Evolutionary conservation across 1,140 invertebrate genomes (phyloP).

Genomic region (Drosophila funebris): DNA sequence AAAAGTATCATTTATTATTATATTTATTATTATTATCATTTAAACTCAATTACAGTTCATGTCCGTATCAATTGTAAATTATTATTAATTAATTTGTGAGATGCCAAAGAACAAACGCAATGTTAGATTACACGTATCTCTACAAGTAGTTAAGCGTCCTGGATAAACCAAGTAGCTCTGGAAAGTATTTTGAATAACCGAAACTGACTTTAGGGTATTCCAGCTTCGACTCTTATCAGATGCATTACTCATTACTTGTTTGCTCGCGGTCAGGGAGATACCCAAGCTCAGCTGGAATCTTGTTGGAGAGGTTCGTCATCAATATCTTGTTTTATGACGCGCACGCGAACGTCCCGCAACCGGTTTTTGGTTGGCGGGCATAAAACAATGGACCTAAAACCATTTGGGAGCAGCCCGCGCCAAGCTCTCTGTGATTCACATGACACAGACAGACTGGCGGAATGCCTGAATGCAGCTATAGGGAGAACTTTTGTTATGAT

Average conservation of each 20-base stretch:
- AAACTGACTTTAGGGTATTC: constrained; percentile 19
- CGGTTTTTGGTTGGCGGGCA: constrained; percentile 42
- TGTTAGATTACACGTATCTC: too few species aligned
- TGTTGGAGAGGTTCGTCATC: constrained; percentile 57
- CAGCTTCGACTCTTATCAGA: neutral
- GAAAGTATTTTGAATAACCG: neutral
- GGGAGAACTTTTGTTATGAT: constrained; percentile 48
- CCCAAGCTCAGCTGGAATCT: constrained; percentile 49
- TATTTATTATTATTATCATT: too few species aligned
- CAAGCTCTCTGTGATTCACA: constrained; percentile 46
- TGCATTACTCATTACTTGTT: constrained; percentile 40
- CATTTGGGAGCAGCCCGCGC: constrained; percentile 23
- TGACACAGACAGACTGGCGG: constrained; percentile 3
- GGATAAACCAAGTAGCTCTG: too few species aligned
- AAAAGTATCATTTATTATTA: too few species aligned
- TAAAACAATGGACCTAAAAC: constrained; percentile 11
- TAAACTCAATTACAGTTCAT: too few species aligned
- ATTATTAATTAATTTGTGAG: too few species aligned
- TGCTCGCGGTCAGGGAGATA: constrained; percentile 70
- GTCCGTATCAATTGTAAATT: too few species aligned
- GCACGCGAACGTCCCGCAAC: constrained; percentile 45
- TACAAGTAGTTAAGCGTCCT: too few species aligned
- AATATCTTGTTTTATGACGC: constrained; percentile 39
- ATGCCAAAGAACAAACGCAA: too few species aligned
- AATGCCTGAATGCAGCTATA: constrained; percentile 6